Conservation (phyloP, 2,888 invertebrate species). For the Lasioglossum figueresi region DNA sequence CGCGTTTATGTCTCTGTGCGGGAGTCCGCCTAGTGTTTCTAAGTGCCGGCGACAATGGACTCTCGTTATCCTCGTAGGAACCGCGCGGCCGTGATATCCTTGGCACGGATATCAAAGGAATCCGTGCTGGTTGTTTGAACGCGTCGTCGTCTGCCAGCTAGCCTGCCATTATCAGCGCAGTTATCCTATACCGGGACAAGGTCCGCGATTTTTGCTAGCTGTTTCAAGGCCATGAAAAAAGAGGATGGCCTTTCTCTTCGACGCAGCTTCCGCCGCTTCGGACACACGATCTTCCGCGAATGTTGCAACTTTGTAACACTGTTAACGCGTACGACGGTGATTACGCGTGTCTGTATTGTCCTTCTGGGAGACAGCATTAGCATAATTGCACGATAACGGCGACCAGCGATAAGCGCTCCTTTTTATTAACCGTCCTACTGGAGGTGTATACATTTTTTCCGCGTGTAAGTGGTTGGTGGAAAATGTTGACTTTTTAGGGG, state of each 20-base stretch:
- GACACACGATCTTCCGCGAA: background rate
- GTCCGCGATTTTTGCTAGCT: constrained; percentile 24
- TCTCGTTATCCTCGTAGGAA: constrained; percentile 65
- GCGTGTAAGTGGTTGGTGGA: background rate
- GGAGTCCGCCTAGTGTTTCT: constrained; percentile 28
- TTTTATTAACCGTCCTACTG: background rate
- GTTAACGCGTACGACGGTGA: background rate
- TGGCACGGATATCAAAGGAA: constrained; percentile 75
- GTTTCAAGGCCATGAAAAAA: constrained; percentile 3
- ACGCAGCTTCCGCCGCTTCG: background rate
- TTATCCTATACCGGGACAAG: constrained; percentile 46
- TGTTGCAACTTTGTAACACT: background rate
- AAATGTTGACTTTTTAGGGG: background rate
- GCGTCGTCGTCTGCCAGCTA: constrained; percentile 60
- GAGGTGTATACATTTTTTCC: background rate
- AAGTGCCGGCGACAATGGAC: constrained; percentile 60
- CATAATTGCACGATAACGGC: background rate
- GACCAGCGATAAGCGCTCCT: background rate
- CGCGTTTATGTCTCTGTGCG: background rate
- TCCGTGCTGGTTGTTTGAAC: constrained; percentile 60
- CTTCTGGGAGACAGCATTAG: background rate
- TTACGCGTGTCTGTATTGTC: background rate
- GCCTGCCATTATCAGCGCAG: constrained; percentile 60
- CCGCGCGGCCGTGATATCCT: constrained; percentile 71
- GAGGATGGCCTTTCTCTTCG: background rate